A percentile compares a stretch with the other conserved stretches of the same genome.
Evolutionary conservation across 1,140 invertebrate species (phyloP).

Genomic region (Berghia stephanieae): DNA sequence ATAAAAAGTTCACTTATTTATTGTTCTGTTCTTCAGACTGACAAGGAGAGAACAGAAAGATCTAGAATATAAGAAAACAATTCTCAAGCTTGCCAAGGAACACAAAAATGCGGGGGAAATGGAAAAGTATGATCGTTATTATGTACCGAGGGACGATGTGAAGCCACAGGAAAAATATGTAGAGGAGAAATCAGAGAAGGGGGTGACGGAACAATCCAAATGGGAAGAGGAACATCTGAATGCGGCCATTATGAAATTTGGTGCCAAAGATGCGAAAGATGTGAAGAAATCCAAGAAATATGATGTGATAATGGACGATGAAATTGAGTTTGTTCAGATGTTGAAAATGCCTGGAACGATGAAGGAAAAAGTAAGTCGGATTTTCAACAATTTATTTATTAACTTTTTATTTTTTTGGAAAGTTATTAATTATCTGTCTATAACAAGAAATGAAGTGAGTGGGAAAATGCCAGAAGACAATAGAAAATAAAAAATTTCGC

Average conservation of each 20-base stretch:
- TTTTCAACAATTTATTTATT: no score
- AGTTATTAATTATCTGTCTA: no score
- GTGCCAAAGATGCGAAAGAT: conserved; percentile 85
- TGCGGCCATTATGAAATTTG: conserved; percentile 91
- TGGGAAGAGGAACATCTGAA: conserved; percentile 98
- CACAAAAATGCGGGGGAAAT: conserved; percentile 92
- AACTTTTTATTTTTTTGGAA: no score
- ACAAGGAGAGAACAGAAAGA: conserved; percentile 86
- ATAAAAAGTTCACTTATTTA: background rate
- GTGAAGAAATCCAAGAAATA: conserved; percentile 78
- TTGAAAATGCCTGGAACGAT: conserved; percentile 85
- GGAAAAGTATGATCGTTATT: conserved; percentile 91
- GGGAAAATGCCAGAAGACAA: no score
- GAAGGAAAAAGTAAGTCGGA: conserved; percentile 65
- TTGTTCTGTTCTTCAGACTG: conserved; percentile 69
- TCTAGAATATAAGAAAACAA: conserved; percentile 88
- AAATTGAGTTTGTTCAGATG: conserved; percentile 97
- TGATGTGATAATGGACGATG: conserved; percentile 90
- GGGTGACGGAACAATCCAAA: conserved; percentile 91
- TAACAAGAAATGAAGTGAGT: no score
- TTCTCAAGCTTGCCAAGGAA: conserved; percentile 91
- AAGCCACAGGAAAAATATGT: conserved; percentile 77
- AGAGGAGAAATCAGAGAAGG: conserved; percentile 89
- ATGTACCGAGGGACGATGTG: conserved; percentile 83
- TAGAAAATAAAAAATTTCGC: no score